Percentiles rank a stretch among this genome's conserved stretches.
phyloP scores from a whole-genome alignment of 2,113 vertebrate genomes.

The Acanthochromis polyacanthus region DNA sequence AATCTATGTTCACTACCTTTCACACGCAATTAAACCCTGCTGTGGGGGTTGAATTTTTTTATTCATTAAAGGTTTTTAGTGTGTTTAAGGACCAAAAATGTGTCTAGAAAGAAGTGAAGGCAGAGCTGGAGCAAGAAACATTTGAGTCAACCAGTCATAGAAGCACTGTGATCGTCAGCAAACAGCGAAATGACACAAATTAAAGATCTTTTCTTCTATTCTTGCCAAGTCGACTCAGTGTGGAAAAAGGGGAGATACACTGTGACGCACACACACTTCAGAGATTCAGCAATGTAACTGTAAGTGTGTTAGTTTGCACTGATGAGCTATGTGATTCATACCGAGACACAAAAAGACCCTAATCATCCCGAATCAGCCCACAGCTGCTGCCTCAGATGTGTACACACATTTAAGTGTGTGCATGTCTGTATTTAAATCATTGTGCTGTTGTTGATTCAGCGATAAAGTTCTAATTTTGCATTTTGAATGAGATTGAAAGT shows the following conservation, averaged over 20 bases:
- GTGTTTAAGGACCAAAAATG: not conserved
- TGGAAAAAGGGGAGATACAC: slow-evolving; percentile 11
- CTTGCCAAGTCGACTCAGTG: slow-evolving; percentile 48
- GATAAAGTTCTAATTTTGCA: slow-evolving; percentile 43
- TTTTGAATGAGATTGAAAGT: slow-evolving; percentile 45
- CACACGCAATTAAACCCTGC: slow-evolving; percentile 7
- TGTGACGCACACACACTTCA: slow-evolving; percentile 44
- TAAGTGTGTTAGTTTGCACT: slow-evolving; percentile 44
- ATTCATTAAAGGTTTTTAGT: not conserved
- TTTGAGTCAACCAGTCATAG: slow-evolving; percentile 14
- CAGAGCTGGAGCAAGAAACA: slow-evolving; percentile 3
- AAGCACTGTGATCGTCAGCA: not conserved
- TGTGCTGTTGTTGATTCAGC: slow-evolving; percentile 41
- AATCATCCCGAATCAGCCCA: slow-evolving; percentile 70
- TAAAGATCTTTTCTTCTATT: slow-evolving; percentile 22
- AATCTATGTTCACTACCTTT: not conserved
- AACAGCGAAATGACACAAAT: slow-evolving; percentile 17
- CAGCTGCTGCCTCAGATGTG: slow-evolving; percentile 65
- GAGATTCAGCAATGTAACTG: slow-evolving; percentile 42
- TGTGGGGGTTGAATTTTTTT: no score
- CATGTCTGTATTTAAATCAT: slow-evolving; percentile 18
- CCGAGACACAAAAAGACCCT: slow-evolving; percentile 63
- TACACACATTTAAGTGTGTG: not conserved
- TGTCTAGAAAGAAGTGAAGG: not conserved
- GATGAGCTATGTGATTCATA: slow-evolving; percentile 64